Base-by-base conservation (phyloP, 2,113 vertebrate genomes). In the Perca schrenkii region DNA sequence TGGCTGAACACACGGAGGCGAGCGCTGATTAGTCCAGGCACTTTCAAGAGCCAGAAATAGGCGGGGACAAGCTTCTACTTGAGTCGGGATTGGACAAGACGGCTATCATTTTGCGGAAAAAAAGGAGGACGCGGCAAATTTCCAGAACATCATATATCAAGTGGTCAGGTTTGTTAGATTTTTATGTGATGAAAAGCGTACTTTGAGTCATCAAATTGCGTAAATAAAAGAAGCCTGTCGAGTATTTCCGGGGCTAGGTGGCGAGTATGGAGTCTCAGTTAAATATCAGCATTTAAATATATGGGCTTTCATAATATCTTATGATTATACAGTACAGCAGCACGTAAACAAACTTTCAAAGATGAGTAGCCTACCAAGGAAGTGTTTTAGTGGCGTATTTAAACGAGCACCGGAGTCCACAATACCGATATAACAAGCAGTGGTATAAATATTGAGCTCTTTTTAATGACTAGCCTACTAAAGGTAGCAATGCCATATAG, bases 1-100 rank as follows among this genome's bases (percentile, higher is more conserved):
- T 99, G 98, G 98, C 97, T 96, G 96, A 95, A 90, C 78, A 58
- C 72, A 62, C 88, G 71, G 86, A 92, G 93, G 86, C 90, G 89
- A 47, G 34, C 83, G 91, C 80, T 91, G 92, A 96, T 95, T 95
- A 80, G 95, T 90, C 91, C 68, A 80, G 50, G 34, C 50, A 25
- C 82, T 63, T 76, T 69, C 71, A 74, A 87, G 91, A 84, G 80
- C 85, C 64, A 34, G 50, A 54, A 70, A 15, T 1, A 11, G 94
- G 95, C 89, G 94, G 93, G 83, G 79, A 34, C 70, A 58, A n/a
- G 43, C 36, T 0, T 3, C 25, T 15, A 2, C 14, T 8, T 2
- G 16, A 14, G 46, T 2, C 21, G 25, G 6, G 82, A 94, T 95
- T 95, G 94, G 94, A 63, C 79, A 87, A 86, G 74, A 84, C 40